Conservation (phyloP, 2,113 vertebrate genomes). For the Ptychochromis oligacanthus region DNA sequence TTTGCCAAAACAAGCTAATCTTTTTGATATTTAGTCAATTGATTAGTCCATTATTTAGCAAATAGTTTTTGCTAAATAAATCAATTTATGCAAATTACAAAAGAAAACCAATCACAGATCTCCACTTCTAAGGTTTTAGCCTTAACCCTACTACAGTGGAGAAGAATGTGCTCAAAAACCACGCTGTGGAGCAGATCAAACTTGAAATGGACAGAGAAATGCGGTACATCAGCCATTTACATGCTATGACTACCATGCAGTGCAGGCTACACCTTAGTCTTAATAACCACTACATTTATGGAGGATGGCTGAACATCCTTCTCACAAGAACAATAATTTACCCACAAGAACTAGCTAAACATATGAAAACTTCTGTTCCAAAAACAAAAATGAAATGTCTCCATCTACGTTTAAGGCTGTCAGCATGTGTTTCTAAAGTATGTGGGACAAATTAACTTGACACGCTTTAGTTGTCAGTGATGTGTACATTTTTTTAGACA, state of each 20-base stretch:
- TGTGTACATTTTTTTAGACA: conserved; percentile 22
- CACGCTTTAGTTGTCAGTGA: conserved; percentile 18
- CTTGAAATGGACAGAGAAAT: too few relatives aligned
- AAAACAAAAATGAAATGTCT: conserved; percentile 21
- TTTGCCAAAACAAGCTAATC: background rate
- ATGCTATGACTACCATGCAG: background rate
- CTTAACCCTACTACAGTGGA: background rate
- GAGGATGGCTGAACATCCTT: background rate
- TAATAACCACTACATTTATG: background rate
- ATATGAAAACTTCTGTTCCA: background rate
- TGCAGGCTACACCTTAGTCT: background rate
- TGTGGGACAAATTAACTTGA: conserved; percentile 19
- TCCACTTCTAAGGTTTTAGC: too few relatives aligned
- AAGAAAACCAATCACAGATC: too few relatives aligned
- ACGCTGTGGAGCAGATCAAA: background rate
- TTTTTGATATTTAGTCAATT: background rate
- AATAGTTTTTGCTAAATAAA: background rate
- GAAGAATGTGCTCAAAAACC: background rate
- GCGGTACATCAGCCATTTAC: too few relatives aligned
- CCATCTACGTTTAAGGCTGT: conserved; percentile 2
- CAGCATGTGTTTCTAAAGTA: conserved; percentile 12
- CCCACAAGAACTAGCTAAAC: background rate
- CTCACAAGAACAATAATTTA: background rate
- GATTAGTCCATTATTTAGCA: background rate
- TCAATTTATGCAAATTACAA: too few relatives aligned